phyloP scores from a whole-genome alignment of 2,888 invertebrate species.

The Mechanitis messenoides region DNA sequence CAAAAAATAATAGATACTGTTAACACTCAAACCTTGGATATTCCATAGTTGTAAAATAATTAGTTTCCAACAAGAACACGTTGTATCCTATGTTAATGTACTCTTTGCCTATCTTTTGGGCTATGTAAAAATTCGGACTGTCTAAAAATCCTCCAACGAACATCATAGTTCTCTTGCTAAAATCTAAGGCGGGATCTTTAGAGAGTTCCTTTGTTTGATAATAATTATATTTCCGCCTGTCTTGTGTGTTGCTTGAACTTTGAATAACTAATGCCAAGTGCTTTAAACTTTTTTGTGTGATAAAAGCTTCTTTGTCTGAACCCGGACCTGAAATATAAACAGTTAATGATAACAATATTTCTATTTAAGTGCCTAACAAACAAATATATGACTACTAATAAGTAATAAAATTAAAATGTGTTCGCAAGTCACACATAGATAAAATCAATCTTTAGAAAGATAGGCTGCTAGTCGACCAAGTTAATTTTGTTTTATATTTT shows the following conservation, averaged over 20 bases:
- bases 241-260: slow-evolving; percentile 31
- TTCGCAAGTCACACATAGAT: too few species aligned
- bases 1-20: background rate
- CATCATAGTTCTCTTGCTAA: slow-evolving; percentile 45
- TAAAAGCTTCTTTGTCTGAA: slow-evolving; percentile 39
- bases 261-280: slow-evolving; percentile 41
- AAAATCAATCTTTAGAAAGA: too few species aligned
- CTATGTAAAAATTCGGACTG: slow-evolving; percentile 40
- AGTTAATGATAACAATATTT: too few species aligned
- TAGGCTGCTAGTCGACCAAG: too few species aligned
- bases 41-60: slow-evolving; percentile 38
- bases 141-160: slow-evolving; percentile 56
- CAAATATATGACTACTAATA: too few species aligned
- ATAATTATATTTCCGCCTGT: slow-evolving; percentile 45
- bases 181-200: slow-evolving; percentile 40
- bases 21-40: slow-evolving; percentile 50
- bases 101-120: slow-evolving; percentile 29
- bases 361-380: too few species aligned
- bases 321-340: slow-evolving; percentile 48
- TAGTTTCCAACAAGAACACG: slow-evolving; percentile 26
- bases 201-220: slow-evolving; percentile 44
- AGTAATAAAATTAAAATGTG: too few species aligned
- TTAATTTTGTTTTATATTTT: too few species aligned
- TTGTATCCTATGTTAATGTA: slow-evolving; percentile 48
- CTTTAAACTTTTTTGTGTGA: slow-evolving; percentile 45